These are phyloP conservation scores for Aptenodytes forsteri DNA, from an alignment of 2,113 vertebrate species.

Conservation along the genomic window DNA sequence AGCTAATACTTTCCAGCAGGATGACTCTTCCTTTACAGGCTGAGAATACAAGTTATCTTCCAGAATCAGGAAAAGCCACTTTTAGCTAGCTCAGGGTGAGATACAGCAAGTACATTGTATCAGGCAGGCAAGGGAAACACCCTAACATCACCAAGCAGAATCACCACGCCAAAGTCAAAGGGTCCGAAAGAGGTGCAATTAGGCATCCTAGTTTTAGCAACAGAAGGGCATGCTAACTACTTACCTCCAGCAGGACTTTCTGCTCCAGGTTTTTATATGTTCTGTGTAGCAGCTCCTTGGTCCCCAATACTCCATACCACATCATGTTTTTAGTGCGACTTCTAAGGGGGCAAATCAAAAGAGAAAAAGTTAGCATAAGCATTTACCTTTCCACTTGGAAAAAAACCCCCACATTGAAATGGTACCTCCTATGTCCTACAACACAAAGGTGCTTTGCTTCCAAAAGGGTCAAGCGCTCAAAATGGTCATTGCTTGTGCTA, in stretches of 20 bases:
- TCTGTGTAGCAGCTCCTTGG: slow-evolving; percentile 91
- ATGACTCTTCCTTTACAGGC: not conserved
- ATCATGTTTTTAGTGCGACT: slow-evolving; percentile 98
- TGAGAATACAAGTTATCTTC: not conserved
- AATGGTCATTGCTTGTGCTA: not conserved
- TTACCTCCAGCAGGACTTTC: slow-evolving; percentile 91
- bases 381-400: not conserved
- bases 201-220: not conserved
- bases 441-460: not conserved
- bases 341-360: slow-evolving; percentile 63
- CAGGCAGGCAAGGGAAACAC: not conserved
- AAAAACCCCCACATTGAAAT: not conserved
- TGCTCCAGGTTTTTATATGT: slow-evolving; percentile 95
- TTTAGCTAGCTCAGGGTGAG: not conserved
- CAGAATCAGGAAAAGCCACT: not conserved
- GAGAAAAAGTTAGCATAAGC: not conserved
- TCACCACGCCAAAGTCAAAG: not conserved
- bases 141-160: not conserved
- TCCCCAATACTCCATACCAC: slow-evolving; percentile 95
- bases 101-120: not conserved
- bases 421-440: not conserved
- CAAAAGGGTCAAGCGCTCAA: not conserved
- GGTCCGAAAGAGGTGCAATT: not conserved
- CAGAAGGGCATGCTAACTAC: not conserved
- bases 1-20: not conserved